Evolutionary conservation across 2,888 invertebrate species (phyloP).

Genomic region (Hydraecia micacea): DNA sequence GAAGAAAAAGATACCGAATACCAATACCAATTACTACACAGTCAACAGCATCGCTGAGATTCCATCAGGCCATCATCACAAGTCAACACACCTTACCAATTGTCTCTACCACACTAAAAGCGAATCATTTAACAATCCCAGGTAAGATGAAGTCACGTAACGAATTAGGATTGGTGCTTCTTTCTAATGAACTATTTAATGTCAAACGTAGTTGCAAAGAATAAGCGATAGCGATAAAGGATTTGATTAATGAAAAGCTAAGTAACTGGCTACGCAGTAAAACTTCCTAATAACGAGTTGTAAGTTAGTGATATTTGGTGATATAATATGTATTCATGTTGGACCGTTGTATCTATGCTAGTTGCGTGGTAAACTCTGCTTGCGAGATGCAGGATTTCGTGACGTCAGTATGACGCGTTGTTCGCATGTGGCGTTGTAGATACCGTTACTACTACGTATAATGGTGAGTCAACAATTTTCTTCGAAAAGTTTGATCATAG

Average conservation of each 20-base stretch:
- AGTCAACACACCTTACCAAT: constrained; percentile 66
- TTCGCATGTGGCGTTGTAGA: too few species aligned
- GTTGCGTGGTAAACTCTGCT: too few species aligned
- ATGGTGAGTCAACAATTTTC: not conserved
- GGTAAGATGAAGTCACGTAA: constrained; percentile 87
- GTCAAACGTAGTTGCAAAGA: constrained; percentile 78
- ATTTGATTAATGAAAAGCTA: not conserved
- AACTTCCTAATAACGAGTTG: not conserved
- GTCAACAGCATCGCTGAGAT: constrained; percentile 15
- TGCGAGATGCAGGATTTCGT: too few species aligned
- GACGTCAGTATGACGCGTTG: too few species aligned
- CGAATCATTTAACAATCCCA: constrained; percentile 80
- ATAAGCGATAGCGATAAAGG: constrained; percentile 68
- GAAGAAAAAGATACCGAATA: not conserved
- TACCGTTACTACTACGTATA: too few species aligned
- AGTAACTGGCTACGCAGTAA: not conserved
- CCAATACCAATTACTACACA: constrained; percentile 16
- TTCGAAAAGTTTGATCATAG: not conserved
- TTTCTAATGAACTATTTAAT: constrained; percentile 88
- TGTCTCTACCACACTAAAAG: constrained; percentile 70
- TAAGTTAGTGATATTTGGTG: not conserved
- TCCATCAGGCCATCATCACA: constrained; percentile 18
- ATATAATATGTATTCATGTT: too few species aligned
- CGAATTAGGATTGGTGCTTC: constrained; percentile 83
- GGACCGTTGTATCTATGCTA: too few species aligned